Evolutionary conservation across 2,888 invertebrate species (phyloP).

Genomic region (Heliconius hortense): DNA sequence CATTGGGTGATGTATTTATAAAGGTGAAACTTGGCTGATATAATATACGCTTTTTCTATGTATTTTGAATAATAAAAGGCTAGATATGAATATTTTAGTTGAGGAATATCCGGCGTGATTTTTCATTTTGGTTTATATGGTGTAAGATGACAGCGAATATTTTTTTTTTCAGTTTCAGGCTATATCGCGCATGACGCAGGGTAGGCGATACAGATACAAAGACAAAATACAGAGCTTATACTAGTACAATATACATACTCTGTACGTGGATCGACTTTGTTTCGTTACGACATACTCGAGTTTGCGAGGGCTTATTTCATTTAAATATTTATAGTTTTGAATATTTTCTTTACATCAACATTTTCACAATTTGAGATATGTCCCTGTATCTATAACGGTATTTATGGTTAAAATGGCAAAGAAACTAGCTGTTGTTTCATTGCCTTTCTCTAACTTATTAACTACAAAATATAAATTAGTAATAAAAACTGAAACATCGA

Average conservation of each 20-base stretch:
- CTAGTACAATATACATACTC: neutral
- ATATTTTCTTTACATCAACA: too few species aligned
- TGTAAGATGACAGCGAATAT: neutral
- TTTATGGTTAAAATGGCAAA: neutral
- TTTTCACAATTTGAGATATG: neutral
- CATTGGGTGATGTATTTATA: neutral
- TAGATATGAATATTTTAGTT: neutral
- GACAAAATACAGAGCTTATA: neutral
- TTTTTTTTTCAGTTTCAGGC: too few species aligned
- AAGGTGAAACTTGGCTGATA: constrained; percentile 4
- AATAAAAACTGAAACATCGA: neutral
- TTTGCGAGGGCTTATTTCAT: neutral
- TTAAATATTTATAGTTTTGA: neutral
- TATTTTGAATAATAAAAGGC: neutral
- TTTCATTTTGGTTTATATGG: neutral
- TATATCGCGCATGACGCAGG: too few species aligned
- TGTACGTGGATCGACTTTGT: neutral
- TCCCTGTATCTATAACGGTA: neutral
- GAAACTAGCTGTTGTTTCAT: neutral
- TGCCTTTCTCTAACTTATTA: neutral
- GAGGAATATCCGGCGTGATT: neutral
- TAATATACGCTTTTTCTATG: neutral
- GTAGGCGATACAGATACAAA: neutral
- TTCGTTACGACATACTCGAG: neutral
- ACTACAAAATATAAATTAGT: neutral